phyloP scores from a whole-genome alignment of 2,113 vertebrate genomes.

The Boleophthalmus pectinirostris region DNA sequence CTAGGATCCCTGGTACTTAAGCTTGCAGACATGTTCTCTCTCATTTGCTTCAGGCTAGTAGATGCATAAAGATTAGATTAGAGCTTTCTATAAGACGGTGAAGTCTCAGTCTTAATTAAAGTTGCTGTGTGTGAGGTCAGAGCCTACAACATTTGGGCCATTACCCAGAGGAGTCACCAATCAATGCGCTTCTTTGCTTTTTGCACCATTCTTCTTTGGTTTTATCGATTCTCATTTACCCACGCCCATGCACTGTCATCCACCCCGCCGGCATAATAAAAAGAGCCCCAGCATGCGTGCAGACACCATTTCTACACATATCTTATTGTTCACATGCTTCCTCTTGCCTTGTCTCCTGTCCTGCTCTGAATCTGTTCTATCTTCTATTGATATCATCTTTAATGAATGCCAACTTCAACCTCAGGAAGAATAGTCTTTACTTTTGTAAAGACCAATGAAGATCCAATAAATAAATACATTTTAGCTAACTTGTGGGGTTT shows the following conservation, averaged over 20 bases:
- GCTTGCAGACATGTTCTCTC: neutral
- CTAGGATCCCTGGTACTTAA: neutral
- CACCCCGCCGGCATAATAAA: conserved; percentile 26
- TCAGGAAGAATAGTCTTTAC: too few species aligned
- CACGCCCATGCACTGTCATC: conserved; percentile 51
- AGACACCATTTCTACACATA: conserved; percentile 4
- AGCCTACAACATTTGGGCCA: conserved; percentile 53
- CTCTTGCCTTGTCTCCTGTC: conserved; percentile 9
- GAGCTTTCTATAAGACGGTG: neutral
- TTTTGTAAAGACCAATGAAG: too few species aligned
- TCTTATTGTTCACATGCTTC: conserved; percentile 6
- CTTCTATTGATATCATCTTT: neutral
- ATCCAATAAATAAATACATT: too few species aligned
- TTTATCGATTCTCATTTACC: conserved; percentile 79
- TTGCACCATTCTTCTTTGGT: conserved; percentile 30
- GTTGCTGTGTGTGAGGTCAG: conserved; percentile 53
- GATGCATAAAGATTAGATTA: conserved; percentile 10
- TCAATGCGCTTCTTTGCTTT: conserved; percentile 70
- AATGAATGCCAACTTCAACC: neutral
- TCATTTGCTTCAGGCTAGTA: neutral
- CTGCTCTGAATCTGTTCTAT: conserved; percentile 37
- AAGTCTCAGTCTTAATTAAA: conserved; percentile 53
- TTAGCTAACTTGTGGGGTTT: neutral
- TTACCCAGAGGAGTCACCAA: conserved; percentile 66
- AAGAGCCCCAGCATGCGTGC: neutral